Evolutionary conservation across 1,140 invertebrate genomes (phyloP), one percentile per base, ranked within the genome.

Genomic region (Drosophila kikkawai): DNA sequence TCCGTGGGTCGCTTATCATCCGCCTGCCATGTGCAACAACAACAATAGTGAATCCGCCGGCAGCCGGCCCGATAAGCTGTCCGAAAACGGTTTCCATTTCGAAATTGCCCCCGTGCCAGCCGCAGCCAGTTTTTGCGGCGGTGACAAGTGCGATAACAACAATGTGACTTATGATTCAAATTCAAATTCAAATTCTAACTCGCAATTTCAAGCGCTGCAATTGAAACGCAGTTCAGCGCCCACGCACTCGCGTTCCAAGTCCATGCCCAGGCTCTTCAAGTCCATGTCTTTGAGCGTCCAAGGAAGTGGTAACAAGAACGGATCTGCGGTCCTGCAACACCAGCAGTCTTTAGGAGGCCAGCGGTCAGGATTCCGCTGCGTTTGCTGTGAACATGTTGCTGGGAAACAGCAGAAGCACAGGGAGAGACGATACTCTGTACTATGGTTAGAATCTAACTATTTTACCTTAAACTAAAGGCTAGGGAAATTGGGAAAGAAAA

Each of bases 11-110:
- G 66, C 67, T 73, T 50, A 61, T 87, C 79, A 80, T 73, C 67
- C 64, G 61, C 29, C 51, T 34, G 26, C 41, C 65, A 88, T 88
- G 85, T 88, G 84, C 80, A 88, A 83, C 47, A 88, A 90, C 63
- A 79, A 88, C 70, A 87, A 86, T 53, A 74, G 48, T 47, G 61
- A 58, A 39, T 42, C 32, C 50, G 66, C 36, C 45, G 36, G 39
- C 19, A 67, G 45, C 19, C 51, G 67, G 36, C 36, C 37, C 45
- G 85, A 88, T 90, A 88, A 90, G 55, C 56, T 73, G 39, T 60
- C 41, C 58, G 57, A 80, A 60, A 88, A 79, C 70, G 76, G 81
- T 75, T 66, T 87, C 32, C 79, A 87, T 57, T 80, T 73, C 41
- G 69, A 64, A 50, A 77, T 9, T 36, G 75, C 53, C 75, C 44